A percentile compares a stretch with the other conserved stretches of the same genome.
Evolutionary conservation across 2,113 vertebrate genomes (phyloP).

Genomic region (Ellobius talpinus): DNA sequence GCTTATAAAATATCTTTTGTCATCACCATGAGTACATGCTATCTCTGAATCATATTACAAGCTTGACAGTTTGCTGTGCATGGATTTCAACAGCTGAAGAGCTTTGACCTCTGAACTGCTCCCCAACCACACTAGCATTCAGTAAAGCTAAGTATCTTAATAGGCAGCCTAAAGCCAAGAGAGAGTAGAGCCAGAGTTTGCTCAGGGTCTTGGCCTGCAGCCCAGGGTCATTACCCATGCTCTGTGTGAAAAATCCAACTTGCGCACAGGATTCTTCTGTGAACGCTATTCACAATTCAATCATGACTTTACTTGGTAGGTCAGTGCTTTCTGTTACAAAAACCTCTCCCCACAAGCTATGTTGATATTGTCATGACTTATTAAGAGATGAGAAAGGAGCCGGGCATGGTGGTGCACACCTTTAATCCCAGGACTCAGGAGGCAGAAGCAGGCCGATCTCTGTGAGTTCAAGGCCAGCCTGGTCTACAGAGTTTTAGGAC

Average conservation of each 20-base stretch:
- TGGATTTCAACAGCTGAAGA: neutral
- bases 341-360: too few relatives aligned
- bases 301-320: neutral
- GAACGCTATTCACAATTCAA: neutral
- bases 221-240: fast-evolving
- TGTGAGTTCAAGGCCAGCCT: neutral
- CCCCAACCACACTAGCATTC: neutral
- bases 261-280: neutral
- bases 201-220: neutral
- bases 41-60: neutral
- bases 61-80: neutral
- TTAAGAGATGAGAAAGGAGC: neutral
- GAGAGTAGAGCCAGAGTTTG: neutral
- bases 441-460: neutral
- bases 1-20: neutral
- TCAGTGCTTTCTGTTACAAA: neutral
- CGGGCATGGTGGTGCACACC: neutral
- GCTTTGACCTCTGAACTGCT: too few relatives aligned
- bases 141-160: neutral
- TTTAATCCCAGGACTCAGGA: neutral
- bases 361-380: fast-evolving
- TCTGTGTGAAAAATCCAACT: neutral
- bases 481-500: neutral
- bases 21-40: neutral
- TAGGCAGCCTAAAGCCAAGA: neutral